These are phyloP conservation scores for Sarcophaga subvicina DNA, from an alignment of 2,888 invertebrate genomes.

Conservation along the genomic window DNA sequence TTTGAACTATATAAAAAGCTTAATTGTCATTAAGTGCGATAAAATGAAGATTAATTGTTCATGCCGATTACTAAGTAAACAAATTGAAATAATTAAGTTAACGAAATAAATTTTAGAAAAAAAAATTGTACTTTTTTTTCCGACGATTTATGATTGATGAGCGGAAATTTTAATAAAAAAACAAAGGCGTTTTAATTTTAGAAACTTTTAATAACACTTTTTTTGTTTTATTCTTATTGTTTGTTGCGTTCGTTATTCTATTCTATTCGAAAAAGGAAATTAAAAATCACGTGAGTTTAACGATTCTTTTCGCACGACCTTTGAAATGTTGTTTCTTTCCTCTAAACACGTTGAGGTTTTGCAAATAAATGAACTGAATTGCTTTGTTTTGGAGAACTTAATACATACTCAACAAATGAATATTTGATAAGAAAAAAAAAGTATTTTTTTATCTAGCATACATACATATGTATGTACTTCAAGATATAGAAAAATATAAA, in stretches of 20 bases:
- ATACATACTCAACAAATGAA: slow-evolving; percentile 11
- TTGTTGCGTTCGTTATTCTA: not conserved
- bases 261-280: not conserved
- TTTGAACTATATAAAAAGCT: too few relatives aligned
- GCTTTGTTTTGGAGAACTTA: slow-evolving; percentile 28
- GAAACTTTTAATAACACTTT: slow-evolving; percentile 1
- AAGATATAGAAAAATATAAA: not conserved
- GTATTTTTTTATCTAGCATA: not conserved
- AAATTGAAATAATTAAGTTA: slow-evolving; percentile 25
- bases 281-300: slow-evolving; percentile 44
- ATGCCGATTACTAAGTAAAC: not conserved
- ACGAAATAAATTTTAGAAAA: slow-evolving; percentile 14
- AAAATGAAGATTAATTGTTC: not conserved
- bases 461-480: not conserved
- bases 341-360: slow-evolving; percentile 19
- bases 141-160: not conserved
- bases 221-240: not conserved
- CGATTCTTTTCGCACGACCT: slow-evolving; percentile 13
- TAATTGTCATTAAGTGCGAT: too few relatives aligned
- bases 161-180: slow-evolving; percentile 21
- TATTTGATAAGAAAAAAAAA: slow-evolving; percentile 13
- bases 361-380: slow-evolving; percentile 40
- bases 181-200: not conserved
- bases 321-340: slow-evolving; percentile 1
- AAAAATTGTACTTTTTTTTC: not conserved